Evolutionary conservation across 1,140 invertebrate genomes (phyloP).

Genomic region (Brachionus paranguensis): DNA sequence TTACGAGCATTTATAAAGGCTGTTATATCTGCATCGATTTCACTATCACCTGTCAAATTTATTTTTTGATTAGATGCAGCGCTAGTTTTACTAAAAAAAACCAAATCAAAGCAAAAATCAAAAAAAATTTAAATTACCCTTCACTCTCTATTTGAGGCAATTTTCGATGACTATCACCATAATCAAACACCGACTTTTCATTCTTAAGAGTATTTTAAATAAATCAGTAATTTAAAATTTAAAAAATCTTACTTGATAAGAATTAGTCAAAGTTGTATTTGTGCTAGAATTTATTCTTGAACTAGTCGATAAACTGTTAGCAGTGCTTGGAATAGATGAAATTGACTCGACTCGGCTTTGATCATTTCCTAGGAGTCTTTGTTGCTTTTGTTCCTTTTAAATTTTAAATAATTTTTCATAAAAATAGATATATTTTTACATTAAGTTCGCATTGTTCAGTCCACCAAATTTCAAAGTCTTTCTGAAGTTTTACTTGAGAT

Average conservation of each 20-base stretch:
- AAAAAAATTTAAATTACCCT: background rate
- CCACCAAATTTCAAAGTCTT: slow-evolving; percentile 57
- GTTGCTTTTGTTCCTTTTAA: slow-evolving; percentile 20
- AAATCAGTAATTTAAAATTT: background rate
- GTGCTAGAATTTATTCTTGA: slow-evolving; percentile 2
- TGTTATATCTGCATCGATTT: slow-evolving; percentile 55
- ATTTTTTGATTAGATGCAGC: slow-evolving; percentile 42
- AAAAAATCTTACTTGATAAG: background rate
- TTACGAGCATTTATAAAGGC: slow-evolving; percentile 54
- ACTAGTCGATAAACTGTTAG: background rate
- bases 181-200: background rate
- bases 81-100: background rate
- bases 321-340: background rate
- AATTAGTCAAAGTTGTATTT: background rate
- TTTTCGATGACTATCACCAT: background rate
- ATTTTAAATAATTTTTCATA: background rate
- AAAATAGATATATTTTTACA: background rate
- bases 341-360: background rate
- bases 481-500: slow-evolving; percentile 53
- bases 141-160: background rate
- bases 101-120: background rate
- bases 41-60: slow-evolving; percentile 52
- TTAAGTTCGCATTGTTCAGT: slow-evolving; percentile 39
- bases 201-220: slow-evolving; percentile 42
- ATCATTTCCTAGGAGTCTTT: background rate